phyloP scores from a whole-genome alignment of 1,140 invertebrate species.

The Aphaenogaster floridana region DNA sequence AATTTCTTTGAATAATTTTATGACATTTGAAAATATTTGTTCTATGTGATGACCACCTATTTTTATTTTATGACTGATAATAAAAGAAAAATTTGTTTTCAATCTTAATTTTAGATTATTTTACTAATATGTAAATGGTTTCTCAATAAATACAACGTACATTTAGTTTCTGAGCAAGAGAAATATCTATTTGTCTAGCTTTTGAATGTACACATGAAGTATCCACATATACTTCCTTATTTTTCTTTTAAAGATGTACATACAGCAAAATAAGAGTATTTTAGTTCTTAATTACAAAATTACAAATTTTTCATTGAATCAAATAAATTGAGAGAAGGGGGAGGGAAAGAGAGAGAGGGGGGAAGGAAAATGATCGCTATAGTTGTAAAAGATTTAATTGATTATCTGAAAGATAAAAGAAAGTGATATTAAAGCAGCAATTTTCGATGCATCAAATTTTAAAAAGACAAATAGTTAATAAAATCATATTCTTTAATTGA shows the following conservation, averaged over 20 bases:
- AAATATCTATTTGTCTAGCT: background rate
- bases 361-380: background rate
- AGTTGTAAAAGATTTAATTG: background rate
- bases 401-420: background rate
- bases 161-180: background rate
- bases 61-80: background rate
- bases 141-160: background rate
- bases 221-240: background rate
- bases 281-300: background rate
- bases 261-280: background rate
- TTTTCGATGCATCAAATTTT: background rate
- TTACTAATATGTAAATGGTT: background rate
- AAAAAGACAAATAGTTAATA: background rate
- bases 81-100: background rate
- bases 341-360: background rate
- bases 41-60: background rate
- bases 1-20: background rate
- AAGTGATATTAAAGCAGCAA: background rate
- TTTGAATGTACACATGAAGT: background rate
- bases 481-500: background rate
- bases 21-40: background rate
- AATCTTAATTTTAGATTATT: background rate
- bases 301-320: background rate
- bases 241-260: background rate
- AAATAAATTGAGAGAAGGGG: background rate